phyloP scores from a whole-genome alignment of 2,113 vertebrate species.

The Thinocorus orbignyianus region DNA sequence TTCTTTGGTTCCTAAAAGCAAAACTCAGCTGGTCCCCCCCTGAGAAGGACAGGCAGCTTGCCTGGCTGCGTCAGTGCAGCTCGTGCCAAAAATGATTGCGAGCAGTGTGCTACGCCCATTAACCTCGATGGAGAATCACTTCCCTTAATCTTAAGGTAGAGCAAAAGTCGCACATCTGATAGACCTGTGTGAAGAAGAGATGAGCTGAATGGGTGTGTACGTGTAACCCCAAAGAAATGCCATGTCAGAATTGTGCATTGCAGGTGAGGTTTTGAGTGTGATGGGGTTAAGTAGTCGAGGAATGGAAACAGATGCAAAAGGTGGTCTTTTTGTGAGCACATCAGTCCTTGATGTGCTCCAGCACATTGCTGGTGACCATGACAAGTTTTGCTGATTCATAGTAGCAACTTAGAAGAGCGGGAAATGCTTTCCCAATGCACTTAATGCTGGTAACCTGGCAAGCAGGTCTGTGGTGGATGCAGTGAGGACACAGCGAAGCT shows the following conservation, averaged over 20 bases:
- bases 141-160: not conserved
- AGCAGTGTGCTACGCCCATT: not conserved
- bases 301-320: not conserved
- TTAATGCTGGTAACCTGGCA: not conserved
- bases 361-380: not conserved
- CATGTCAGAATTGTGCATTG: not conserved
- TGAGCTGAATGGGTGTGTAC: not conserved
- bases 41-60: not conserved
- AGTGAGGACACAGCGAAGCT: not conserved
- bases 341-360: not conserved
- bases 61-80: not conserved
- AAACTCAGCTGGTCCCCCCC: not conserved
- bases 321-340: not conserved
- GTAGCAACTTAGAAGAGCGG: not conserved
- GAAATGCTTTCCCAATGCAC: not conserved
- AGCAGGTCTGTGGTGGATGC: not conserved
- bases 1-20: not conserved
- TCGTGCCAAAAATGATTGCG: not conserved
- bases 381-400: not conserved
- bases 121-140: rapidly evolving
- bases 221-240: not conserved
- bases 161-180: not conserved
- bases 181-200: not conserved
- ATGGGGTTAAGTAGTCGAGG: not conserved
- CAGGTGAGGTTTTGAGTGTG: not conserved